These are phyloP conservation scores for Clarias platycephalus DNA, from an alignment of 2,797 vertebrate genomes.

Conservation along the genomic window DNA sequence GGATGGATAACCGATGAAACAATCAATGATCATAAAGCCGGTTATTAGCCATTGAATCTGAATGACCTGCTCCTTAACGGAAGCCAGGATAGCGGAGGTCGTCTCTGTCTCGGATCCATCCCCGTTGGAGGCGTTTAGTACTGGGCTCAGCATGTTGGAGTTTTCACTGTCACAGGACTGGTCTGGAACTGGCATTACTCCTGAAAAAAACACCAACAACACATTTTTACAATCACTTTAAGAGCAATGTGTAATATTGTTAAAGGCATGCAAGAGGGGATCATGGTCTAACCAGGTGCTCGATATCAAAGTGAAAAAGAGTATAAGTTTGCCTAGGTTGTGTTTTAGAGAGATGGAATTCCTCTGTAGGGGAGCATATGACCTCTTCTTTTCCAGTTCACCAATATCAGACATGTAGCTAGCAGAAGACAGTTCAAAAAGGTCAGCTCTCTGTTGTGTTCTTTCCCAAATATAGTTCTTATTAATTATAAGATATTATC, in stretches of 20 bases:
- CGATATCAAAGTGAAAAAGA: neutral
- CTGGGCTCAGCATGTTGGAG: conserved; percentile 90
- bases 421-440: neutral
- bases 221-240: neutral
- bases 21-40: neutral
- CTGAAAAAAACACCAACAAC: conserved; percentile 60
- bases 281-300: neutral
- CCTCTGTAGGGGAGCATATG: neutral
- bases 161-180: conserved; percentile 88
- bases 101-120: conserved; percentile 97
- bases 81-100: conserved; percentile 96
- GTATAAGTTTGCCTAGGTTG: neutral
- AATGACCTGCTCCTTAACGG: conserved; percentile 96
- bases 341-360: neutral
- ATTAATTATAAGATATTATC: conserved; percentile 16
- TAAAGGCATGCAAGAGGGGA: neutral
- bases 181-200: conserved; percentile 96
- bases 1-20: neutral
- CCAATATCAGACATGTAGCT: neutral
- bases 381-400: neutral
- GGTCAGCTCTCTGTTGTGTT: conserved; percentile 17
- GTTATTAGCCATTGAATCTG: neutral
- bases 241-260: neutral
- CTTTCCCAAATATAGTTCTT: conserved; percentile 15
- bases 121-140: conserved; percentile 91